These are phyloP conservation scores for Leucophenga montana DNA, from an alignment of 2,888 invertebrate species.

Conservation along the genomic window DNA sequence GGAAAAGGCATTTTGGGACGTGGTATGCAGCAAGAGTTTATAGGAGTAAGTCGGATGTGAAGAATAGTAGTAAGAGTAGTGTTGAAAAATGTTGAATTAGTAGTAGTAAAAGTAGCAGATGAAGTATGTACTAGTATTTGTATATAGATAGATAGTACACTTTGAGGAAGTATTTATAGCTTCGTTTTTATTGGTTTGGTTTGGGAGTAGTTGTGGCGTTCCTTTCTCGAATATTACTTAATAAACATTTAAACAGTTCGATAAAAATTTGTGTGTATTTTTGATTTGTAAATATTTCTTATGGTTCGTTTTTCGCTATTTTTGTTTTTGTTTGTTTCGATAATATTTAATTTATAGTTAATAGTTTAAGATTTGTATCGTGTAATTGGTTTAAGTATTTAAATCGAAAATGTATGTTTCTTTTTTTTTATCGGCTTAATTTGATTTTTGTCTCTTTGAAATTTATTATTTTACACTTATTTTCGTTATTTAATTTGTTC, in stretches of 20 bases:
- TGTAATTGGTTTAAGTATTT: neutral
- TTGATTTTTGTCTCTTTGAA: neutral
- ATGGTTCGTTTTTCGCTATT: constrained; percentile 31
- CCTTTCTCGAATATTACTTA: neutral
- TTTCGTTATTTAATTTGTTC: constrained; percentile 15
- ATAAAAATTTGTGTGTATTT: constrained; percentile 17
- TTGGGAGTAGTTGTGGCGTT: too few relatives aligned
- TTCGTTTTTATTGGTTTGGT: neutral
- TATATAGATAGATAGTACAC: neutral
- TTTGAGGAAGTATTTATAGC: constrained; percentile 1
- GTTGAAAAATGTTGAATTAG: too few relatives aligned
- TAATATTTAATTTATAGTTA: constrained; percentile 35
- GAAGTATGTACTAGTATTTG: neutral
- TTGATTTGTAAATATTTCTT: constrained; percentile 29
- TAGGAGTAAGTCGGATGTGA: too few relatives aligned
- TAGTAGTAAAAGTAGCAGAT: too few relatives aligned
- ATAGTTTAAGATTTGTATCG: constrained; percentile 23
- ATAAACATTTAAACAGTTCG: constrained; percentile 12
- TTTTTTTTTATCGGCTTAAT: too few relatives aligned
- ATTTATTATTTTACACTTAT: constrained; percentile 3
- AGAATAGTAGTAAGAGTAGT: too few relatives aligned
- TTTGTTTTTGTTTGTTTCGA: constrained; percentile 32
- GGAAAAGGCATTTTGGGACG: constrained; percentile 36
- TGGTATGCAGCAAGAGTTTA: too few relatives aligned
- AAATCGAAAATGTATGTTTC: too few relatives aligned